A percentile compares a stretch with the other conserved stretches of the same genome.
These are phyloP conservation scores for Gadus macrocephalus DNA, from an alignment of 2,113 vertebrate genomes.

Conservation along the genomic window DNA sequence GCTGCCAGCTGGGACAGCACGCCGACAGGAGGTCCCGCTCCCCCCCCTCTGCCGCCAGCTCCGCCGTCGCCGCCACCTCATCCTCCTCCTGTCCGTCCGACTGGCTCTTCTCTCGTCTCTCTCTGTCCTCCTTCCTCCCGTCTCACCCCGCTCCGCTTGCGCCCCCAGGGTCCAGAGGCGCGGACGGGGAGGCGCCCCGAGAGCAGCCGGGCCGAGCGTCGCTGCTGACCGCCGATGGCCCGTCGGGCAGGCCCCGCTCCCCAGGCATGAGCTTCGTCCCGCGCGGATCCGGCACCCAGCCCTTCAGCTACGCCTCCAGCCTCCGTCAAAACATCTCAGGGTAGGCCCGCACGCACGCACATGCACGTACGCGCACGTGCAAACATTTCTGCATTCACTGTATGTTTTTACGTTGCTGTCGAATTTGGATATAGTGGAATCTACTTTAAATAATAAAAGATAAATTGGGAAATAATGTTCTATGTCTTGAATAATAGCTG, in stretches of 20 bases:
- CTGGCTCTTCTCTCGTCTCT: constrained; percentile 26
- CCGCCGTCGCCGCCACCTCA: background rate
- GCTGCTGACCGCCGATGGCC: constrained; percentile 76
- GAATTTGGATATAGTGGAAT: too few relatives aligned
- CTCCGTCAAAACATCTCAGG: constrained; percentile 68
- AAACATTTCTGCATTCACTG: too few relatives aligned
- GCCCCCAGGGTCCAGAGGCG: constrained; percentile 77
- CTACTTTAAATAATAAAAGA: too few relatives aligned
- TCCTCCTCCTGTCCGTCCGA: background rate
- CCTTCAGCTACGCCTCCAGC: constrained; percentile 53
- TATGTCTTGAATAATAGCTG: too few relatives aligned
- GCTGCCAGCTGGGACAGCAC: constrained; percentile 24
- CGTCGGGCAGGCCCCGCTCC: constrained; percentile 63
- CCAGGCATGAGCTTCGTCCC: constrained; percentile 87
- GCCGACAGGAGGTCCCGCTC: background rate
- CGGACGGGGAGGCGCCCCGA: constrained; percentile 63
- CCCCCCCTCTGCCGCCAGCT: too few relatives aligned
- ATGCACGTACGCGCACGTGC: too few relatives aligned
- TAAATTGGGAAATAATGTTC: too few relatives aligned
- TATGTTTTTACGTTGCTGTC: too few relatives aligned
- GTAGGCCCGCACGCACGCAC: constrained; percentile 65
- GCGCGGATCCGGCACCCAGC: constrained; percentile 70
- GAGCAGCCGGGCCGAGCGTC: constrained; percentile 47
- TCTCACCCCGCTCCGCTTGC: constrained; percentile 65
- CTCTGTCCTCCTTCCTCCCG: constrained; percentile 5